These are phyloP conservation scores for Ptiloglossa arizonensis DNA, from an alignment of 1,140 invertebrate genomes.

Conservation along the genomic window DNA sequence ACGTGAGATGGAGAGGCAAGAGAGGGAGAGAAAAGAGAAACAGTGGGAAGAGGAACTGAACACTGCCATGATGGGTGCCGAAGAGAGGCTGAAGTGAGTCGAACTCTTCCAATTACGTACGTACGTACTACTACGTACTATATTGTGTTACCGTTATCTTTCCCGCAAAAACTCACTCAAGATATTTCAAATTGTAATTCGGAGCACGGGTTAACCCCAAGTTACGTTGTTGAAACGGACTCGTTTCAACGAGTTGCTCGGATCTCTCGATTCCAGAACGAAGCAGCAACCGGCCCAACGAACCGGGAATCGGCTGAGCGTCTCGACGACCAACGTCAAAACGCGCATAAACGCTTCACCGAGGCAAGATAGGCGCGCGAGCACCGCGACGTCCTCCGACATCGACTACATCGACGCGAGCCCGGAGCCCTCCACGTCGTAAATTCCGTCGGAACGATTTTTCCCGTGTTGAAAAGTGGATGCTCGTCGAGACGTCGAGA, in stretches of 20 bases:
- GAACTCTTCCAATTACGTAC: not conserved
- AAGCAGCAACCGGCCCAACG: conserved; percentile 53
- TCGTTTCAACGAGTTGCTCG: too few species aligned
- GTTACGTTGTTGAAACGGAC: too few species aligned
- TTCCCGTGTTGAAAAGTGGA: too few species aligned
- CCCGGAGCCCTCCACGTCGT: conserved; percentile 75
- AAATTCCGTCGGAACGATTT: conserved; percentile 29
- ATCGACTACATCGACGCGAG: conserved; percentile 77
- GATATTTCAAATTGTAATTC: not conserved
- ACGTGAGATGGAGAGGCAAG: conserved; percentile 84
- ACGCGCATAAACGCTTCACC: conserved; percentile 70
- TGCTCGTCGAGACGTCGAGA: not conserved
- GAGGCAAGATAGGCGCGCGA: conserved; percentile 59
- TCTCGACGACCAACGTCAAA: conserved; percentile 70
- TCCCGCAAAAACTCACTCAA: not conserved
- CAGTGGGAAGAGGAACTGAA: conserved; percentile 88
- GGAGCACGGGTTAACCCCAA: too few species aligned
- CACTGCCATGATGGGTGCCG: conserved; percentile 84
- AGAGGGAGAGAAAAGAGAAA: conserved; percentile 86
- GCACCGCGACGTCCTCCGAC: conserved; percentile 65
- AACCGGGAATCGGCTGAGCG: conserved; percentile 64
- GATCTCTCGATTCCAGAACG: conserved; percentile 34
- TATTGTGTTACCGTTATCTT: too few species aligned
- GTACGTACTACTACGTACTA: too few species aligned
- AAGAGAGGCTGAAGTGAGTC: conserved; percentile 66